These are phyloP conservation scores for Clarias batrachus DNA, from an alignment of 2,113 vertebrate species.

Conservation along the genomic window DNA sequence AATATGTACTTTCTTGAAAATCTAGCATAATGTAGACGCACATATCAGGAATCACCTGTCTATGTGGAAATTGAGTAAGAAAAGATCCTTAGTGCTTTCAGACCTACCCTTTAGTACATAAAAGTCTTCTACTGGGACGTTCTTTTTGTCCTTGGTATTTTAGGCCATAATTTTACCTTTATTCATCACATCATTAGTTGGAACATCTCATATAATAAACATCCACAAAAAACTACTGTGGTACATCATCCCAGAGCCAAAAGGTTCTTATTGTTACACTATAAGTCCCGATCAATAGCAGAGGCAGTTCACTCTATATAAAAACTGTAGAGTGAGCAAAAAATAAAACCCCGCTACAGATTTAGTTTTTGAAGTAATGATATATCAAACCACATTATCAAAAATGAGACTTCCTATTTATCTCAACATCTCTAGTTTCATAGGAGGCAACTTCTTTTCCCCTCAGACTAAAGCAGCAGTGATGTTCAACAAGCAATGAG, in stretches of 20 bases:
- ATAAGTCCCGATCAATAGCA: not conserved
- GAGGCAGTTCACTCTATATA: not conserved
- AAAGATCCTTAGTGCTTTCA: not conserved
- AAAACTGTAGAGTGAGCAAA: not conserved
- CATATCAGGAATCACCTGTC: no score
- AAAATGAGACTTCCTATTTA: not conserved
- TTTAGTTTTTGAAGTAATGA: not conserved
- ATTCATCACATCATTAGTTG: not conserved
- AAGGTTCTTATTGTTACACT: not conserved
- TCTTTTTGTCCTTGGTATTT: not conserved
- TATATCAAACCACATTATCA: not conserved
- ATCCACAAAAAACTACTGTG: not conserved
- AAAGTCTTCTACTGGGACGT: not conserved
- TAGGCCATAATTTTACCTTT: not conserved
- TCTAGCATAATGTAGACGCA: not conserved
- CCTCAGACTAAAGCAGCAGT: not conserved
- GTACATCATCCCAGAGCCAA: not conserved
- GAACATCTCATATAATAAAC: not conserved
- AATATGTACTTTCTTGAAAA: not conserved
- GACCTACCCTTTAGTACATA: not conserved
- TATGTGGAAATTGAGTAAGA: not conserved
- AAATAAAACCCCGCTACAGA: not conserved
- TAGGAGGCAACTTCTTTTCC: not conserved
- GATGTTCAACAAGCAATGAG: not conserved
- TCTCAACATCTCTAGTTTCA: not conserved